A percentile compares a stretch with the other conserved stretches of the same genome.
Evolutionary conservation across 2,888 invertebrate species (phyloP).

Genomic region (Calliopum simillimum): DNA sequence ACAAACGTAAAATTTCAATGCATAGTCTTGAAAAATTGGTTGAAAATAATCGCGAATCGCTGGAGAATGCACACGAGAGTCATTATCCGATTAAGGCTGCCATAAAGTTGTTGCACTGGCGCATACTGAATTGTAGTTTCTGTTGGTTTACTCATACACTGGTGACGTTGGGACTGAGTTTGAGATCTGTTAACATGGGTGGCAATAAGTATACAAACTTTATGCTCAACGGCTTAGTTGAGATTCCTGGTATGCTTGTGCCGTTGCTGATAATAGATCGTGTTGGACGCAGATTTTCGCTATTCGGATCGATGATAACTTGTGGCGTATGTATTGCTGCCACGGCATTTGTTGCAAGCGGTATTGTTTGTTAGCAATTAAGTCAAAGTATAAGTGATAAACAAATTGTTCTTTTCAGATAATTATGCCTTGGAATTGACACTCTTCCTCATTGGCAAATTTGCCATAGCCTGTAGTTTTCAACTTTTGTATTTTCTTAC

Average conservation of each 20-base stretch:
- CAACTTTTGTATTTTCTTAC: conserved; percentile 77
- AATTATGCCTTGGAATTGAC: conserved; percentile 69
- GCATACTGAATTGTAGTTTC: conserved; percentile 73
- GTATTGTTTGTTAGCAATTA: conserved; percentile 46
- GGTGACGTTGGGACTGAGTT: conserved; percentile 82
- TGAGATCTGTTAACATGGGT: conserved; percentile 79
- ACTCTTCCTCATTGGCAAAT: conserved; percentile 73
- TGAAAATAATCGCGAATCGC: conserved; percentile 50
- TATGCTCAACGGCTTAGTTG: conserved; percentile 70
- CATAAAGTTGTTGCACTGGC: conserved; percentile 51
- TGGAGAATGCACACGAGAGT: conserved; percentile 51
- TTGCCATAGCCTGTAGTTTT: conserved; percentile 76
- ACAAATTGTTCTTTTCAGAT: conserved; percentile 46
- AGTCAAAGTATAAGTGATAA: no score
- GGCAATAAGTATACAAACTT: conserved; percentile 84
- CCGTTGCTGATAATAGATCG: conserved; percentile 75
- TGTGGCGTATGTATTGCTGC: conserved; percentile 69
- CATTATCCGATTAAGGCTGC: conserved; percentile 56
- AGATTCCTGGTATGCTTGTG: conserved; percentile 78
- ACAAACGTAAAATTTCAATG: conserved; percentile 60
- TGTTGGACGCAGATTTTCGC: conserved; percentile 74
- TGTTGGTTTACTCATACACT: conserved; percentile 85
- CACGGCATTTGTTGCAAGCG: conserved; percentile 55
- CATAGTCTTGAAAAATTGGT: conserved; percentile 52
- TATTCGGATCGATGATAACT: conserved; percentile 73